Evolutionary conservation across 2,888 invertebrate genomes (phyloP).

Genomic region (Lasioglossum pauxillum): DNA sequence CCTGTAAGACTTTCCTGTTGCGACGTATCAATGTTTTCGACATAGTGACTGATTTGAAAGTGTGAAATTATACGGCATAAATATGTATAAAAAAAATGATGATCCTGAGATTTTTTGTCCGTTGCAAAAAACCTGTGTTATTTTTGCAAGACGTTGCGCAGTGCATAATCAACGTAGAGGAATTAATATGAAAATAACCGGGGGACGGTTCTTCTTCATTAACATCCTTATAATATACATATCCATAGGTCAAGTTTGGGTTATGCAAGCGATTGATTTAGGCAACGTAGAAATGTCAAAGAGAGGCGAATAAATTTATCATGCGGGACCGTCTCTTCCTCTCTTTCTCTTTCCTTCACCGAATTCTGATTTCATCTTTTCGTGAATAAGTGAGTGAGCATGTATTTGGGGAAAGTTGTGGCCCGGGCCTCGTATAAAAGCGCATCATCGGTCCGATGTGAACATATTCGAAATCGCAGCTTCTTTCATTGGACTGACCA

Average conservation of each 20-base stretch:
- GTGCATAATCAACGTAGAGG: background rate
- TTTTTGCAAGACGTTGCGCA: background rate
- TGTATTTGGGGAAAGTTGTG: slow-evolving; percentile 75
- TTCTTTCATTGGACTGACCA: slow-evolving; percentile 55
- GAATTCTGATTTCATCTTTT: slow-evolving; percentile 61
- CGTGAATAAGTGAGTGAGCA: slow-evolving; percentile 34
- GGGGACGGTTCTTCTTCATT: background rate
- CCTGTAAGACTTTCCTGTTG: background rate
- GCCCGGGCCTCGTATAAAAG: slow-evolving; percentile 78
- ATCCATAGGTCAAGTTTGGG: slow-evolving; percentile 12
- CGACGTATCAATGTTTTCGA: background rate
- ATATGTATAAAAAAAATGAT: background rate
- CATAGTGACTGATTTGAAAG: background rate
- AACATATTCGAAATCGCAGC: slow-evolving; percentile 73
- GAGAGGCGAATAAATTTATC: slow-evolving; percentile 76
- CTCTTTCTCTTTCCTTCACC: slow-evolving; percentile 50
- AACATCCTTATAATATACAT: background rate
- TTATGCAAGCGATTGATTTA: slow-evolving; percentile 77
- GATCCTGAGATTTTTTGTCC: background rate
- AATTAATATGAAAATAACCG: slow-evolving; percentile 10
- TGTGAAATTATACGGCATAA: background rate
- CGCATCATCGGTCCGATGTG: slow-evolving; percentile 68
- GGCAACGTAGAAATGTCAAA: slow-evolving; percentile 77
- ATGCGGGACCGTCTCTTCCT: slow-evolving; percentile 44
- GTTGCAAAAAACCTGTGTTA: background rate